Evolutionary conservation across 2,113 vertebrate species (phyloP).

Genomic region (Chlorocebus sabaeus): DNA sequence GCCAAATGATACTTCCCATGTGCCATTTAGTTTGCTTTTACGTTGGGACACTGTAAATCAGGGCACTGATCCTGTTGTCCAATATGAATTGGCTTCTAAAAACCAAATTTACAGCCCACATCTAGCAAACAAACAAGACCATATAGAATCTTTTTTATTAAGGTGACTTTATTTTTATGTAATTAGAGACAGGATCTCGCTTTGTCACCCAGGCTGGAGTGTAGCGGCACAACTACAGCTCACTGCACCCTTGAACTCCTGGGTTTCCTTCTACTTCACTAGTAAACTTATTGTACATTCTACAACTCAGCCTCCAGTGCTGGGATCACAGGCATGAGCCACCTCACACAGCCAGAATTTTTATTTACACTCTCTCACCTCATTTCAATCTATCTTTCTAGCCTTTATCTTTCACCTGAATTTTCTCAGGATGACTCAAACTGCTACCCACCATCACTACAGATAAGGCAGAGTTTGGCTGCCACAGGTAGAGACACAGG

Average conservation of each 20-base stretch:
- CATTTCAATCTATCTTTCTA: not conserved
- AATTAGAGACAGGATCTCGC: not conserved
- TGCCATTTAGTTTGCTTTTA: slow-evolving; percentile 38
- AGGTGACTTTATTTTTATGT: no score
- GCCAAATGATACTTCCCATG: slow-evolving; percentile 1
- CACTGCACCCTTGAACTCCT: not conserved
- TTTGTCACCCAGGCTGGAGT: not conserved
- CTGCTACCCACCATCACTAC: not conserved
- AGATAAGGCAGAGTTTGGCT: not conserved
- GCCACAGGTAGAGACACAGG: no score
- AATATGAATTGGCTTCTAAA: not conserved
- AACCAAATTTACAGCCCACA: not conserved
- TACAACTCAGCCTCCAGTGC: not conserved
- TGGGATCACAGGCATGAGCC: not conserved
- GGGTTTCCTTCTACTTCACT: not conserved
- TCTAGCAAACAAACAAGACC: not conserved
- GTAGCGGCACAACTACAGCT: not conserved
- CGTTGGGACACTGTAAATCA: slow-evolving; percentile 5
- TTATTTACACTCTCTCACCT: not conserved
- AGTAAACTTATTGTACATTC: no score
- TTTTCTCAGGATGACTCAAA: not conserved
- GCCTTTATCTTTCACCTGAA: not conserved
- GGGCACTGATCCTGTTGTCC: not conserved
- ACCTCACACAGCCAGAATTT: not conserved
- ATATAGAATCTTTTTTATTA: not conserved